Evolutionary conservation across 2,888 invertebrate species (phyloP), one percentile per base, ranked within the genome.

Genomic region (Myopa tessellatipennis): DNA sequence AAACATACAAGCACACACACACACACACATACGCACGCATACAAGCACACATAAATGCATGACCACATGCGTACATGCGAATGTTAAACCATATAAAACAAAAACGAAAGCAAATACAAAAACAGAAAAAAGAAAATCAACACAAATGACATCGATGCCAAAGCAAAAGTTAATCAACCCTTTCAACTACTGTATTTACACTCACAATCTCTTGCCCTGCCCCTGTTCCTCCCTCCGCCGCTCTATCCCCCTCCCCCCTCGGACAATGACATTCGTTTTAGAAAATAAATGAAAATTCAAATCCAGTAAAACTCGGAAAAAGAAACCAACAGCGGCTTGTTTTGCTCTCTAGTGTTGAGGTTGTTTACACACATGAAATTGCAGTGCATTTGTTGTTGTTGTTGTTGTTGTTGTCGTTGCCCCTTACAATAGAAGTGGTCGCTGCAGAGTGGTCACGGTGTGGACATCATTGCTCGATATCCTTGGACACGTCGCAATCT

Each of bases 231-330:
- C 10, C 45, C 45, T 4, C 5, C 8, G 40, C 40, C 55, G 16
- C n/a, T 55, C 55, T 8, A 4, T 55, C 55, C 16, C 55, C 6
- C 55, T 55, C 16, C 55, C 16, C 3, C 16, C 55, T 16, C 55
- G 55, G 5, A 14, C 16, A 55, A 5, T n/a, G 16, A 55, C 1
- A 14, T n/a, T 55, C 55, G 55, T 55, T 14, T 55, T 14, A n/a
- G 55, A n/a, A n/a, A 55, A n/a, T 55, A 55, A 55, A 55, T 55
- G 55, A n/a, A 55, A 55, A 55, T 55, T 55, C 16, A 55, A 55
- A 55, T n/a, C 1, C 55, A 55, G 55, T n/a, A 16, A 55, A 6
- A 55, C 8, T 55, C 14, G 55, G 10, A 14, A 50, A 50, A 50
- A 50, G 14, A 50, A 50, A 50, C 55, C 55, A 12, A 8, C 55